Evolutionary conservation across 2,888 invertebrate genomes (phyloP).

Genomic region (Dorcus parallelipipedus): DNA sequence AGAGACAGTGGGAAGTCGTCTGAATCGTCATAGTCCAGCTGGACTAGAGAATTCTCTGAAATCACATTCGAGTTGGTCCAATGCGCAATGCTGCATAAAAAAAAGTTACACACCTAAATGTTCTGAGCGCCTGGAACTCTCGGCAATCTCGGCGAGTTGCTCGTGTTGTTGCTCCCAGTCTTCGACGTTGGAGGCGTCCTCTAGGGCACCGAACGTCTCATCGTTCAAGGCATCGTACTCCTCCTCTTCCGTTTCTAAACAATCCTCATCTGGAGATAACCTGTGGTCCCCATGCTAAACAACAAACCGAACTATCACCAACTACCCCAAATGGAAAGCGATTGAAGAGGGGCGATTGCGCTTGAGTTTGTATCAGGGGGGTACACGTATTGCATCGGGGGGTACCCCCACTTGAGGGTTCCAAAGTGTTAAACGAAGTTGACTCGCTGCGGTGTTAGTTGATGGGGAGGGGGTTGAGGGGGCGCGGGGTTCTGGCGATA

Average conservation of each 20-base stretch:
- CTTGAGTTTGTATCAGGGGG: neutral
- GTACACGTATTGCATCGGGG: neutral
- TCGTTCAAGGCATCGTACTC: slow-evolving; percentile 90
- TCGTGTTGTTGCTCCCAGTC: slow-evolving; percentile 76
- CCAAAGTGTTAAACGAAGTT: neutral
- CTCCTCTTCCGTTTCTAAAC: slow-evolving; percentile 65
- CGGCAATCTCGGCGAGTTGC: slow-evolving; percentile 61
- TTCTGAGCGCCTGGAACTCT: slow-evolving; percentile 47
- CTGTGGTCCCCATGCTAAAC: slow-evolving; percentile 41
- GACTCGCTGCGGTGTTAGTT: neutral
- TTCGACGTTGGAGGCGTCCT: slow-evolving; percentile 51
- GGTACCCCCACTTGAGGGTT: neutral
- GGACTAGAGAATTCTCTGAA: slow-evolving; percentile 40
- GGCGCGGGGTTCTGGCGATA: neutral
- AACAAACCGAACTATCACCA: slow-evolving; percentile 6
- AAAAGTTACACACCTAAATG: slow-evolving; percentile 34
- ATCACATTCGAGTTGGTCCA: slow-evolving; percentile 3
- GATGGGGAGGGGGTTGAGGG: neutral
- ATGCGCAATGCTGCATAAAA: too few species aligned
- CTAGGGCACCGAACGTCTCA: slow-evolving; percentile 84
- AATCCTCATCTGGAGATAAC: slow-evolving; percentile 56
- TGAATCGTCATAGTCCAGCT: slow-evolving; percentile 34
- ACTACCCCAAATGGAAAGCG: neutral
- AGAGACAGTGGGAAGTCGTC: slow-evolving; percentile 24
- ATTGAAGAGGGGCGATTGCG: neutral